Conservation (phyloP, 2,113 vertebrate genomes). For the Chiloscyllium plagiosum region DNA sequence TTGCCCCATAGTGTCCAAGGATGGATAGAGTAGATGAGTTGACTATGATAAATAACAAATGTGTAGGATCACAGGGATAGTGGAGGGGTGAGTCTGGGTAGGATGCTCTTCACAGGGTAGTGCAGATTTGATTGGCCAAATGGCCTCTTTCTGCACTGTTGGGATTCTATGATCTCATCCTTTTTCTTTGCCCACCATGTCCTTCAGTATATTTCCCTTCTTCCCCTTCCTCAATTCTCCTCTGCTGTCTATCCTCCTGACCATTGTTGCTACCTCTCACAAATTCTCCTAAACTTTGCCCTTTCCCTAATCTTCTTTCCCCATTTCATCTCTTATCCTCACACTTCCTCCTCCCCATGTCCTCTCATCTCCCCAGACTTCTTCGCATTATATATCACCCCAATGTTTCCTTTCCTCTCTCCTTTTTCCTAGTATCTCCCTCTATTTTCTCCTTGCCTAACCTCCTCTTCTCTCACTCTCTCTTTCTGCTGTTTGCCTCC, state of each 20-base stretch:
- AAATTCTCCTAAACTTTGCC: background rate
- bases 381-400: background rate
- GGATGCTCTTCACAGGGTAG: too few relatives aligned
- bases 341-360: background rate
- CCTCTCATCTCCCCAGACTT: background rate
- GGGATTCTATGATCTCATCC: background rate
- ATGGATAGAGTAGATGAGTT: too few relatives aligned
- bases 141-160: too few relatives aligned
- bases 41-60: too few relatives aligned
- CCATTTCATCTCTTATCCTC: background rate
- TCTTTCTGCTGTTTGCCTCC: background rate
- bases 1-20: too few relatives aligned
- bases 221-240: background rate
- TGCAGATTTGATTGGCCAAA: too few relatives aligned
- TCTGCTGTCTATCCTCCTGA: too few relatives aligned
- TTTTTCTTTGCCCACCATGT: background rate
- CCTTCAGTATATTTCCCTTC: background rate
- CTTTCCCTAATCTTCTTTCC: background rate
- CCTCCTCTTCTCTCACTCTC: background rate
- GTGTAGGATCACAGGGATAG: too few relatives aligned
- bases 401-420: background rate
- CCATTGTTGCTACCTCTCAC: background rate
- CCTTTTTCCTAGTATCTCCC: background rate
- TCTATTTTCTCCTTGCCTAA: background rate
- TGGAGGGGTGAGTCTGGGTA: too few relatives aligned